Base-by-base conservation (phyloP, 2,113 vertebrate genomes). In the Petrocephalus microphthalmus region DNA sequence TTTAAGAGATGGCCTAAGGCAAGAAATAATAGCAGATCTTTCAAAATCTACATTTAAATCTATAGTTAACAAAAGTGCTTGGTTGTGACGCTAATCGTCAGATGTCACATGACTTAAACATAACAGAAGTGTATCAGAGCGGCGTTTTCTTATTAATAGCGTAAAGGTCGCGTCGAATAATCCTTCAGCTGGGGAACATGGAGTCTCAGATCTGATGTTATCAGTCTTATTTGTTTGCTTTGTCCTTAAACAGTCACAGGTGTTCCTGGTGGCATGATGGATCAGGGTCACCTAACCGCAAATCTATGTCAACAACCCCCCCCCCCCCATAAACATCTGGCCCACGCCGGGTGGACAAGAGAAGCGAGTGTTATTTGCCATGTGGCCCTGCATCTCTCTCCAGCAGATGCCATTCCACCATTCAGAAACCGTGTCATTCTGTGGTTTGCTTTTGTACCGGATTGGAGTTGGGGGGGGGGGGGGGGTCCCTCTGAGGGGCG, bases 321-420 rank as follows among this genome's bases (percentile, higher is more conserved):
- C 60, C 49, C n/a, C 42, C 11, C n/a, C 84, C 60, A 78, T 89
- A 81, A 88, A 89, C 91, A 90, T 85, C 90, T 89, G 90, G 84
- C 51, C 78, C 71, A 53, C 64, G 25, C 87, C 81, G 87, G 74
- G 56, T 57, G 33, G 64, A 25, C 86, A 25, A 81, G 74, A 84
- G 85, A 87, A 42, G n/a, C 4, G 25, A 29, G 45, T 7, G 19
- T 51, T 19, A 19, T 15, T 42, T 37, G n/a, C 29, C 11, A n/a
- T 17, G 51, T 17, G 29, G 29, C 13, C 49, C 52, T 49, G 81
- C 33, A 6, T 87, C 67, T 54, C 67, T 0, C 78, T 13, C 64
- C 37, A 56, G 33, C 51, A 53, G 78, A 57, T 81, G 84, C 89
- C 82, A 90, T 88, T 81, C 87, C 88, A 90, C 25, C 10, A 56